Conservation (phyloP, 2,113 vertebrate genomes). For the Labeo catla region DNA sequence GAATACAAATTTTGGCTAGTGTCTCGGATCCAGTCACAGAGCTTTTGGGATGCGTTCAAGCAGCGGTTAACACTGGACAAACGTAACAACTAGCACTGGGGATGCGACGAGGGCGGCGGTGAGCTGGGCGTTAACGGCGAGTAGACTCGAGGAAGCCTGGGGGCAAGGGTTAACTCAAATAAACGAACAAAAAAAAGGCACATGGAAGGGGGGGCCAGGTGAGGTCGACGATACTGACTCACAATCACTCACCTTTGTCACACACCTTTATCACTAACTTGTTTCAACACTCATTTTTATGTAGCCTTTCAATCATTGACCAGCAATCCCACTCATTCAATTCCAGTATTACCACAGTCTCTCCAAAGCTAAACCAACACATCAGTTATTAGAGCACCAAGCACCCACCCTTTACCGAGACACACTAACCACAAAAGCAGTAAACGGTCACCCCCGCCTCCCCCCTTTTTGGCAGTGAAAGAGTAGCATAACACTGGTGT, state of each 20-base stretch:
- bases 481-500: conserved; percentile 23
- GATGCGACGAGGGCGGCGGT: conserved; percentile 72
- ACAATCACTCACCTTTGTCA: conserved; percentile 43
- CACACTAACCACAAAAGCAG: conserved; percentile 27
- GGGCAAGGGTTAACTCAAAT: conserved; percentile 22
- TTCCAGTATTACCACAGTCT: neutral
- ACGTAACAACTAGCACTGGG: conserved; percentile 53
- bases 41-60: conserved; percentile 60
- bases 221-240: conserved; percentile 69
- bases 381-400: neutral
- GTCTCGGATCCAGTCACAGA: conserved; percentile 14
- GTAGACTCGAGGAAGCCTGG: conserved; percentile 62
- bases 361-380: neutral
- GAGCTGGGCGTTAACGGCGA: conserved; percentile 71
- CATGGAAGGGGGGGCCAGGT: conserved; percentile 61
- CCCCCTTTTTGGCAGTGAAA: conserved; percentile 31
- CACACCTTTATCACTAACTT: conserved; percentile 16
- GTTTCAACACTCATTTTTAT: neutral
- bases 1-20: neutral
- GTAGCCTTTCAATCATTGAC: neutral
- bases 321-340: neutral
- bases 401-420: conserved; percentile 16
- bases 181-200: conserved; percentile 44
- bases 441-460: neutral
- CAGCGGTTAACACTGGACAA: conserved; percentile 67